A percentile compares a stretch with the other conserved stretches of the same genome.
phyloP scores from a whole-genome alignment of 2,888 invertebrate genomes.

The Heteromyza rotundicornis region DNA sequence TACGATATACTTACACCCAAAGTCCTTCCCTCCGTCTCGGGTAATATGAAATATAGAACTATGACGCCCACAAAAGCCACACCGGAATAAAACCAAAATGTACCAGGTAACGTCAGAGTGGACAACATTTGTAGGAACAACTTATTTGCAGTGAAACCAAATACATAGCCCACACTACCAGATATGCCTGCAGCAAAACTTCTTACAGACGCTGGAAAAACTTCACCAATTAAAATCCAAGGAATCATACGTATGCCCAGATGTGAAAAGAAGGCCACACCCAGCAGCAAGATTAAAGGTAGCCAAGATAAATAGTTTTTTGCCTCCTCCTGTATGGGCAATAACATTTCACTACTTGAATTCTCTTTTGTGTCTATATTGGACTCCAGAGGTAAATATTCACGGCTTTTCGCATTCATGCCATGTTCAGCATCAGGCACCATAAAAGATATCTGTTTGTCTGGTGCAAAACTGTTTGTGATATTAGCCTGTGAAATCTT shows the following conservation, averaged over 20 bases:
- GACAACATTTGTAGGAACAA: constrained; percentile 72
- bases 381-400: constrained; percentile 21
- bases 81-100: constrained; percentile 73
- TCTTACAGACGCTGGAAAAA: constrained; percentile 73
- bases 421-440: constrained; percentile 16
- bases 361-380: constrained; percentile 29
- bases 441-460: constrained; percentile 33
- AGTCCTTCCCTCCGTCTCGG: constrained; percentile 83
- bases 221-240: constrained; percentile 83
- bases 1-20: constrained; percentile 63
- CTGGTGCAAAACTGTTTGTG: constrained; percentile 55
- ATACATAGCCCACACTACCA: constrained; percentile 76
- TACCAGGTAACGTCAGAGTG: constrained; percentile 71
- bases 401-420: not conserved
- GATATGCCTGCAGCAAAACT: constrained; percentile 76
- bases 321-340: constrained; percentile 60
- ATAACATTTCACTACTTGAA: constrained; percentile 43
- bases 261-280: constrained; percentile 74
- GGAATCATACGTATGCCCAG: constrained; percentile 73
- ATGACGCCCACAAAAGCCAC: constrained; percentile 71
- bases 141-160: constrained; percentile 78
- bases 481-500: constrained; percentile 57
- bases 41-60: constrained; percentile 72
- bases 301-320: constrained; percentile 70
- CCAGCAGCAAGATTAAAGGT: constrained; percentile 71